Evolutionary conservation across 2,797 vertebrate species (phyloP).

Genomic region (Stomatorhinus walkeri): DNA sequence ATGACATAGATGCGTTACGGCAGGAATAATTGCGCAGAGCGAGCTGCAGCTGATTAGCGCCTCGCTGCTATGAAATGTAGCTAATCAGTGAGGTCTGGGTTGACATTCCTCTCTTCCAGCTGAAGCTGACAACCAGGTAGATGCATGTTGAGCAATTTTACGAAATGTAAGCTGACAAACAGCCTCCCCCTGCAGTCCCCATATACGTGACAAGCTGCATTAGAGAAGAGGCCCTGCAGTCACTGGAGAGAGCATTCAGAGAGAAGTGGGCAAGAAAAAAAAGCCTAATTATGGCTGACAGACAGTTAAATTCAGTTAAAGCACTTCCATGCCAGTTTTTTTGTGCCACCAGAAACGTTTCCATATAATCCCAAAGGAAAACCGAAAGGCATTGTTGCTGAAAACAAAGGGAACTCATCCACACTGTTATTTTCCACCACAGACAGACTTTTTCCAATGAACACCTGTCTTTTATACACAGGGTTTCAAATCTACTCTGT

Average conservation of each 20-base stretch:
- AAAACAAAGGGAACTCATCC: not conserved
- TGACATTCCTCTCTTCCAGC: not conserved
- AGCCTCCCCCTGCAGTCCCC: not conserved
- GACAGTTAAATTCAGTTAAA: not conserved
- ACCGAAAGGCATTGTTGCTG: not conserved
- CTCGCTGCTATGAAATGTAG: not conserved
- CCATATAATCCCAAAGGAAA: not conserved
- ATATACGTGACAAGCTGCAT: not conserved
- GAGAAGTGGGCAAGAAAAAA: not conserved
- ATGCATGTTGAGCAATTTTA: not conserved
- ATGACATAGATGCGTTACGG: conserved; percentile 27
- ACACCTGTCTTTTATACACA: not conserved
- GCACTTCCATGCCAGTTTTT: not conserved
- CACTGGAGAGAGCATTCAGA: not conserved
- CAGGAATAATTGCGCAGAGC: conserved; percentile 20
- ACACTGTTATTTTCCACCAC: not conserved
- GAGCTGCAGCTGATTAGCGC: not conserved
- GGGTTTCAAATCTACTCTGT: not conserved
- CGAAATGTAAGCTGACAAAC: conserved; percentile 1
- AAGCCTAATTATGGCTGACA: not conserved
- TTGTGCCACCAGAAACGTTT: not conserved
- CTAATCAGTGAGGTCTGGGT: not conserved
- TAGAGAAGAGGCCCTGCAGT: not conserved
- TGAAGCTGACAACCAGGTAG: not conserved
- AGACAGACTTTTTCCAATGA: conserved; percentile 3